Evolutionary conservation across 92 coral and sea anemone species (phyloP).

Genomic region (Bergia sp.): DNA sequence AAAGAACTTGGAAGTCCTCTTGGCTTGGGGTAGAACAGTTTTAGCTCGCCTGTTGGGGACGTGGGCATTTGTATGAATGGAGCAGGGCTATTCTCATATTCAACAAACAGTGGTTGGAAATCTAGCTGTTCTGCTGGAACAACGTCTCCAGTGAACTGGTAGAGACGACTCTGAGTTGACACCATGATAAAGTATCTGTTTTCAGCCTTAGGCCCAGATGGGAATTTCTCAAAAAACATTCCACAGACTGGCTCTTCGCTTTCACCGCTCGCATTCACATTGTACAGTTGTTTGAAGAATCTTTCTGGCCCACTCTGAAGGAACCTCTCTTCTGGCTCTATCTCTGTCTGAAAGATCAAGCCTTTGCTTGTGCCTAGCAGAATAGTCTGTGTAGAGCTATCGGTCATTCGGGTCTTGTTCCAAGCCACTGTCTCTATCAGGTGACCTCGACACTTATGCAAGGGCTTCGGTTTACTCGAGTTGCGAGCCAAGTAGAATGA

Average conservation of each 20-base stretch:
- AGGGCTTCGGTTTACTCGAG: slow-evolving; percentile 88
- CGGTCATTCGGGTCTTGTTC: slow-evolving; percentile 93
- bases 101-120: slow-evolving; percentile 83
- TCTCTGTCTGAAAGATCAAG: slow-evolving; percentile 88
- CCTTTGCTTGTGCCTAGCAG: slow-evolving; percentile 93
- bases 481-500: slow-evolving; percentile 88
- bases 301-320: slow-evolving; percentile 92
- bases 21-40: slow-evolving; percentile 82
- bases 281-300: slow-evolving; percentile 88
- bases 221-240: slow-evolving; percentile 94
- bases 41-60: slow-evolving; percentile 68
- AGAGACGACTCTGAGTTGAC: slow-evolving; percentile 90
- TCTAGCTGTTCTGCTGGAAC: slow-evolving; percentile 75
- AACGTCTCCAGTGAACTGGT: slow-evolving; percentile 93
- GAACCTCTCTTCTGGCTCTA: slow-evolving; percentile 94
- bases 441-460: slow-evolving; percentile 88
- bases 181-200: slow-evolving; percentile 89
- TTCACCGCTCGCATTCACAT: slow-evolving; percentile 83
- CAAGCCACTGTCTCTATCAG: slow-evolving; percentile 92
- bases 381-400: slow-evolving; percentile 92
- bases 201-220: slow-evolving; percentile 78
- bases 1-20: slow-evolving; percentile 93
- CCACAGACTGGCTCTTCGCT: slow-evolving; percentile 86
- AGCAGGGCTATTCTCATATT: slow-evolving; percentile 91
- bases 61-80: slow-evolving; percentile 96